Evolutionary conservation across 1,140 invertebrate genomes (phyloP), one percentile per base, ranked within the genome.

Genomic region (Scaptomyza montana): DNA sequence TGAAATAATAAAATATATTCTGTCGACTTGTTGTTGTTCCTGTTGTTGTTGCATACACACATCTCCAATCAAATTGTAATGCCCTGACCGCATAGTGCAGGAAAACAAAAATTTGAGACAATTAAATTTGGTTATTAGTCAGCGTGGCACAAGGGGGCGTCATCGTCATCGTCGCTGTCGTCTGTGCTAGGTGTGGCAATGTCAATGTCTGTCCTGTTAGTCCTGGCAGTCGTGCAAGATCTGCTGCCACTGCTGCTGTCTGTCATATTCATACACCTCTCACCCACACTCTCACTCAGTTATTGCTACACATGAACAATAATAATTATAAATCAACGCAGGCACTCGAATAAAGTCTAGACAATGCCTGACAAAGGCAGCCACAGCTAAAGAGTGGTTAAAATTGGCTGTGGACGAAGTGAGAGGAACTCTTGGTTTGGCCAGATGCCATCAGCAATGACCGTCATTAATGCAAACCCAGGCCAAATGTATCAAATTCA

Each of bases 291-390:
- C 28, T n/a, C 5, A 7, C 39, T 39, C 13, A 33, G 19, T 30
- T 30, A 3, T 30, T 7, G 65, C 50, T 70, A 68, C 67, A 64
- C 63, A 87, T 79, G 89, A 63, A 87, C 84, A 87, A 87, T 87
- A 87, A 87, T 87, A 87, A 87, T 87, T 87, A 87, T 87, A 87
- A 87, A 87, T 87, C 82, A 87, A 89, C 81, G 82, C 78, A 85
- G 74, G 75, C 84, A 82, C 78, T 82, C 84, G 84, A 79, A 89
- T 73, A 67, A 77, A 78, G 82, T 87, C 82, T 87, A 87, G 84
- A 87, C 82, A 82, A 81, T 87, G 82, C 82, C 82, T 85, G 81
- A 87, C 81, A 85, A 78, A 72, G 81, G 55, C 77, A 79, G 64
- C 60, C 55, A 47, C 55, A 54, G 13, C 16, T 10, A 39, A 62